phyloP scores from a whole-genome alignment of 2,113 vertebrate genomes.

The Pristiophorus japonicus region DNA sequence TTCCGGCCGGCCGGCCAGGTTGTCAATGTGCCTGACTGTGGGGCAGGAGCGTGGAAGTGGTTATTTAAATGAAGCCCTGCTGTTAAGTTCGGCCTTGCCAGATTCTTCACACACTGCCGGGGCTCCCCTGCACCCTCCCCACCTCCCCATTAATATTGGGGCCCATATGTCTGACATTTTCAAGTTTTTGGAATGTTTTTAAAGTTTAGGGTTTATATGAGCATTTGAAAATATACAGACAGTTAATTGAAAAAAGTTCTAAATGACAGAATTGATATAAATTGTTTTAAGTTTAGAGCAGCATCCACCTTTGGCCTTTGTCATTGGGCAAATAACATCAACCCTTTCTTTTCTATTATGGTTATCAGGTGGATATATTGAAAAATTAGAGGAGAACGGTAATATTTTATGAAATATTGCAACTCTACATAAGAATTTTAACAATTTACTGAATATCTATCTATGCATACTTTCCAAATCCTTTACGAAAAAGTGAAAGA shows the following conservation, averaged over 20 bases:
- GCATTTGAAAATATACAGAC: neutral
- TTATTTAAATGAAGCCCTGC: neutral
- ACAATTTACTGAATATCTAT: neutral
- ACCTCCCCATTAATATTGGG: neutral
- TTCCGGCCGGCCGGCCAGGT: neutral
- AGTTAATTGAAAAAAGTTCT: neutral
- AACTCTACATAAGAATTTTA: neutral
- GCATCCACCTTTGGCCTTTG: neutral
- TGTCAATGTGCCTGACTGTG: neutral
- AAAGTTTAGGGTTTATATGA: neutral
- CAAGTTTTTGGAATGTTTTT: neutral
- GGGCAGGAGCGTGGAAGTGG: neutral
- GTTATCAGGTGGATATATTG: neutral
- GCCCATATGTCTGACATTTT: neutral
- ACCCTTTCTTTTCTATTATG: neutral
- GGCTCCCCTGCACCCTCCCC: neutral
- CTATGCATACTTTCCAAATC: neutral
- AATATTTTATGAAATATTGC: neutral
- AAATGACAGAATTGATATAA: neutral
- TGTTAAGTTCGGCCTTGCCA: neutral
- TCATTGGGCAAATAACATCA: neutral
- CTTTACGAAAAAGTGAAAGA: neutral
- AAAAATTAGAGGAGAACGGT: neutral
- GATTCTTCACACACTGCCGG: neutral
- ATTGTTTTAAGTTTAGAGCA: neutral